Conservation (phyloP, 2,113 vertebrate species). For the Fulica atra region DNA sequence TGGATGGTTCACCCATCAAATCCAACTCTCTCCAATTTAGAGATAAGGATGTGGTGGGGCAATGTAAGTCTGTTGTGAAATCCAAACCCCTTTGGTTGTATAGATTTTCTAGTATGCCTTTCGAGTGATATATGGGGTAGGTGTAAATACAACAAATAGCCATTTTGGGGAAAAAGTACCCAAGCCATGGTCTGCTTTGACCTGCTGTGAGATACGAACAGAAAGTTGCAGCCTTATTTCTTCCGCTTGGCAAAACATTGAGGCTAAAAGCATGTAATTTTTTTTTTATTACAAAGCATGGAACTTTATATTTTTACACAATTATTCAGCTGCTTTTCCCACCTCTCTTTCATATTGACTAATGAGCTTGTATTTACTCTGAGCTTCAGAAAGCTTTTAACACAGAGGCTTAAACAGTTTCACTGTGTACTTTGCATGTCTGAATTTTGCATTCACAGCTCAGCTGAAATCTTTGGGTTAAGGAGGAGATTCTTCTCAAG, state of each 20-base stretch:
- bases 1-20: no score
- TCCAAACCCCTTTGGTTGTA: fast-evolving
- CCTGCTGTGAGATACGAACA: fast-evolving
- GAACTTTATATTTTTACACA: neutral
- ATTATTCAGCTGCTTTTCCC: neutral
- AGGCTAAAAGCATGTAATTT: neutral
- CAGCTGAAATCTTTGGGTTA: neutral
- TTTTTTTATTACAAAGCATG: neutral
- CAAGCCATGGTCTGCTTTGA: neutral
- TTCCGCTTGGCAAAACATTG: neutral
- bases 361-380: neutral
- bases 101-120: neutral
- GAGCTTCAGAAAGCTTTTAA: neutral
- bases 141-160: neutral
- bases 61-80: neutral
- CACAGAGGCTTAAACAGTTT: neutral
- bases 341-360: neutral
- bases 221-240: neutral
- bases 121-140: neutral
- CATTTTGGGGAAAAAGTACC: neutral
- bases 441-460: neutral
- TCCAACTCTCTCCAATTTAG: no score
- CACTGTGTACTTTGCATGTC: neutral
- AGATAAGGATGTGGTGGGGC: no score
- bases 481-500: neutral